These are phyloP conservation scores for Urocyon cinereoargenteus DNA, from an alignment of 2,797 vertebrate genomes.

Conservation along the genomic window DNA sequence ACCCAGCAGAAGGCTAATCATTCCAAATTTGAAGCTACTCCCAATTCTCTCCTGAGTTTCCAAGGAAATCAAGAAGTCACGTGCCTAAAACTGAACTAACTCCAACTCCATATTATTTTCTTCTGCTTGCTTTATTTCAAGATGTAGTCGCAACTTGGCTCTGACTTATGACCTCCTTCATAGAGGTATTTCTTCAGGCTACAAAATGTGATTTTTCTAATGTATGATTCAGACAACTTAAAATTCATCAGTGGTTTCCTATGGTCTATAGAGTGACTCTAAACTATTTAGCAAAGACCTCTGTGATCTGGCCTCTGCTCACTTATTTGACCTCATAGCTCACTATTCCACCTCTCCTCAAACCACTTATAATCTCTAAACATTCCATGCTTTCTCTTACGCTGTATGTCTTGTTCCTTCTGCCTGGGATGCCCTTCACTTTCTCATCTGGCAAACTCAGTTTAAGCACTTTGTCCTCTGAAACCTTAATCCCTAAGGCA, in stretches of 20 bases:
- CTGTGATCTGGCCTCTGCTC: neutral
- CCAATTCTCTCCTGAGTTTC: constrained; percentile 50
- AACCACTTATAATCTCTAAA: neutral
- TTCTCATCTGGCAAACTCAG: constrained; percentile 5
- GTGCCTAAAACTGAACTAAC: constrained; percentile 61
- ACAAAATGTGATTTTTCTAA: constrained; percentile 22
- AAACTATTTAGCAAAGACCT: constrained; percentile 13
- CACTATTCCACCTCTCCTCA: neutral
- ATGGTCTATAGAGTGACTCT: neutral
- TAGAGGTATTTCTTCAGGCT: neutral
- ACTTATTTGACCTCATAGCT: neutral
- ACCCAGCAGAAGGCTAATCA: constrained; percentile 61
- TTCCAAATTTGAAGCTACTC: constrained; percentile 62
- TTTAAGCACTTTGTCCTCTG: neutral
- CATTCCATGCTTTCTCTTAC: neutral
- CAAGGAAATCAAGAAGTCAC: constrained; percentile 42
- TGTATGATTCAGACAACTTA: neutral
- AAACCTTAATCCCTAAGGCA: neutral
- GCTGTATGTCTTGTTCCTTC: neutral
- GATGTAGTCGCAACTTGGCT: neutral
- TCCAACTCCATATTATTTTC: constrained; percentile 49
- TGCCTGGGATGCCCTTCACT: neutral
- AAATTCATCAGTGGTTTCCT: constrained; percentile 35
- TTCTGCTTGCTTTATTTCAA: neutral
- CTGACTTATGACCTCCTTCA: neutral